A percentile compares a stretch with the other conserved stretches of the same genome.
These are phyloP conservation scores for Blennius ocellaris DNA, from an alignment of 2,113 vertebrate genomes.

Conservation along the genomic window DNA sequence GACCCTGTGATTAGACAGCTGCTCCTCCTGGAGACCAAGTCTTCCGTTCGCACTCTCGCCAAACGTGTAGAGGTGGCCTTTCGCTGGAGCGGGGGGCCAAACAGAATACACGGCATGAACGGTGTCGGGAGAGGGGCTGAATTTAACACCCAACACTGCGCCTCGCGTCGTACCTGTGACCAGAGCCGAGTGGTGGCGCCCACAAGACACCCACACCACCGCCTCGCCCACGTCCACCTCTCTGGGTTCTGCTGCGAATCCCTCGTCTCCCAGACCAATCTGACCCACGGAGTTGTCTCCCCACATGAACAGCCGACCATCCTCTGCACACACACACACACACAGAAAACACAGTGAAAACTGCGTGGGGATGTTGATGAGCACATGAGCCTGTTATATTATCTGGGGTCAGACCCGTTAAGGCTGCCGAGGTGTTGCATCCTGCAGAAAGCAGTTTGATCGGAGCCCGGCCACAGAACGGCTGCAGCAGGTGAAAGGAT, in stretches of 20 bases:
- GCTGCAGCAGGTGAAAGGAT: constrained; percentile 85
- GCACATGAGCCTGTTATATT: too few species aligned
- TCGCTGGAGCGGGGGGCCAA: constrained; percentile 77
- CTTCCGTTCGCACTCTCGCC: constrained; percentile 94
- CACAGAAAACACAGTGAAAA: background rate
- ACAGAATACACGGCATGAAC: background rate
- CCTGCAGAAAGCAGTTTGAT: constrained; percentile 94
- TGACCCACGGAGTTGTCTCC: constrained; percentile 97
- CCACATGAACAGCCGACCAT: constrained; percentile 94
- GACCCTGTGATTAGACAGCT: constrained; percentile 84
- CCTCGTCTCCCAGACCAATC: constrained; percentile 88
- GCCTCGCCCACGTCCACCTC: constrained; percentile 87
- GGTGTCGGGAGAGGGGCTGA: background rate
- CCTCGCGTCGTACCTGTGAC: constrained; percentile 85
- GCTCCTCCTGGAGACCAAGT: constrained; percentile 87
- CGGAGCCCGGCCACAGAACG: constrained; percentile 84
- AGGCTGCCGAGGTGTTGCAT: constrained; percentile 92
- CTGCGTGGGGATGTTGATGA: too few species aligned
- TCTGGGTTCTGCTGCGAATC: constrained; percentile 82
- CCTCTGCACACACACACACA: constrained; percentile 78
- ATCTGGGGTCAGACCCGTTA: constrained; percentile 85
- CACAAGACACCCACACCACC: constrained; percentile 91
- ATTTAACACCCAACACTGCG: background rate
- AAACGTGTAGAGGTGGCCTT: constrained; percentile 92
- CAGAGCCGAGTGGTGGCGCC: constrained; percentile 96